Evolutionary conservation across 2,888 invertebrate species (phyloP).

Genomic region (Galerucella calmariensis): DNA sequence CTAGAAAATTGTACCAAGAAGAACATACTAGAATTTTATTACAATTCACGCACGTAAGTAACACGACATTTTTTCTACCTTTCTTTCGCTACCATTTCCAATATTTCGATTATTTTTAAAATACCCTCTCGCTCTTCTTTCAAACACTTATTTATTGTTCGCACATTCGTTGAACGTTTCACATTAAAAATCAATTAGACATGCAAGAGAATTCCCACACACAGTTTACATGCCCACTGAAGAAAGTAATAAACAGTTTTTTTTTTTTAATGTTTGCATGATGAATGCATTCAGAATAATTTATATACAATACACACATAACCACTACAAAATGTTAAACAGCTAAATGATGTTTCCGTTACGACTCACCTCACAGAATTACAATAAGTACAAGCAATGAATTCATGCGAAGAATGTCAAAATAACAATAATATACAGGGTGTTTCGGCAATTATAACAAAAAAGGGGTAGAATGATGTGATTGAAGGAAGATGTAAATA

Average conservation of each 20-base stretch:
- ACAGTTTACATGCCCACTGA: slow-evolving; percentile 11
- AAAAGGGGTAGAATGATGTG: no score
- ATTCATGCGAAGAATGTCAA: background rate
- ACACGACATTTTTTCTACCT: background rate
- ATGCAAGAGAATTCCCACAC: slow-evolving; percentile 4
- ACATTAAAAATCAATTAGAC: slow-evolving; percentile 5
- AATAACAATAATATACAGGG: background rate
- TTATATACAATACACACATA: background rate
- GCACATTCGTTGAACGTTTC: background rate
- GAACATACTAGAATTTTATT: slow-evolving; percentile 86
- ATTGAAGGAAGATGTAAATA: no score
- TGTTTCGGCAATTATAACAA: background rate
- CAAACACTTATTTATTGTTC: background rate
- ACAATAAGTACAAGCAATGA: background rate
- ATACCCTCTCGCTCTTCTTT: background rate
- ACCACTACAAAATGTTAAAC: slow-evolving; percentile 9
- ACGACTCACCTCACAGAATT: slow-evolving; percentile 6
- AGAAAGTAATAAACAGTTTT: slow-evolving; percentile 13
- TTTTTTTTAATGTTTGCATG: slow-evolving; percentile 11
- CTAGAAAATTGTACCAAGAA: slow-evolving; percentile 88
- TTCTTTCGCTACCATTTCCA: no score
- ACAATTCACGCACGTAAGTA: slow-evolving; percentile 81
- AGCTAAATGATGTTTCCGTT: slow-evolving; percentile 22
- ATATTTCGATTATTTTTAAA: no score
- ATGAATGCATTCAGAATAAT: slow-evolving; percentile 7